Evolutionary conservation across 2,888 invertebrate genomes (phyloP).

Genomic region (Escarpia spicata): DNA sequence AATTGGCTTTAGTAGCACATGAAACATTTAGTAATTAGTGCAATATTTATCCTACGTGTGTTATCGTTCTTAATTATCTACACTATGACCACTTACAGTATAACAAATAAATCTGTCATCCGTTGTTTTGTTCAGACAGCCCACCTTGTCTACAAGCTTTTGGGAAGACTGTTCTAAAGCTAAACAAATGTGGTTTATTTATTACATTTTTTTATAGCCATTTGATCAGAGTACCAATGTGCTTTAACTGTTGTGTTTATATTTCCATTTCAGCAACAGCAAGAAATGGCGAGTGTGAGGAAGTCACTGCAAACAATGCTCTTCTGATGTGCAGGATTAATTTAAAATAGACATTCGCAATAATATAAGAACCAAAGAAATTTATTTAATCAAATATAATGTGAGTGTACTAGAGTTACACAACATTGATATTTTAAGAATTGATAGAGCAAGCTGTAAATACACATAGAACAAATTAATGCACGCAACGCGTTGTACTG

Average conservation of each 20-base stretch:
- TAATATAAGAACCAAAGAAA: not conserved
- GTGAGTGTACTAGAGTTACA: not conserved
- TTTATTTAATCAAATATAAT: not conserved
- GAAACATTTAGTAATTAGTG: no score
- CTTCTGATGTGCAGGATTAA: constrained; percentile 42
- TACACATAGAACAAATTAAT: not conserved
- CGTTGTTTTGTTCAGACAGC: not conserved
- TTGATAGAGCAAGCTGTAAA: not conserved
- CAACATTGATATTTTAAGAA: not conserved
- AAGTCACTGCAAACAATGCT: constrained; percentile 63
- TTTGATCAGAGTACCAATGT: not conserved
- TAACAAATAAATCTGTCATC: not conserved
- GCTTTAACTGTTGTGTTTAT: not conserved
- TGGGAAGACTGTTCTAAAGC: not conserved
- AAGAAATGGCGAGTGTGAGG: constrained; percentile 63
- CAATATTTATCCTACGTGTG: no score
- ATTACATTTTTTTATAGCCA: no score
- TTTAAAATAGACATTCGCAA: not conserved
- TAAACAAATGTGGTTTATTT: not conserved
- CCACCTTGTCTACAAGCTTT: not conserved
- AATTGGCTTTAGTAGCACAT: no score
- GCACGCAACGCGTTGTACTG: not conserved
- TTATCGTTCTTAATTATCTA: no score
- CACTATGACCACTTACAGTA: no score
- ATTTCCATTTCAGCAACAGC: constrained; percentile 60